A percentile compares a stretch with the other conserved stretches of the same genome.
phyloP scores from a whole-genome alignment of 2,113 vertebrate genomes.

The Urocolius indicus region DNA sequence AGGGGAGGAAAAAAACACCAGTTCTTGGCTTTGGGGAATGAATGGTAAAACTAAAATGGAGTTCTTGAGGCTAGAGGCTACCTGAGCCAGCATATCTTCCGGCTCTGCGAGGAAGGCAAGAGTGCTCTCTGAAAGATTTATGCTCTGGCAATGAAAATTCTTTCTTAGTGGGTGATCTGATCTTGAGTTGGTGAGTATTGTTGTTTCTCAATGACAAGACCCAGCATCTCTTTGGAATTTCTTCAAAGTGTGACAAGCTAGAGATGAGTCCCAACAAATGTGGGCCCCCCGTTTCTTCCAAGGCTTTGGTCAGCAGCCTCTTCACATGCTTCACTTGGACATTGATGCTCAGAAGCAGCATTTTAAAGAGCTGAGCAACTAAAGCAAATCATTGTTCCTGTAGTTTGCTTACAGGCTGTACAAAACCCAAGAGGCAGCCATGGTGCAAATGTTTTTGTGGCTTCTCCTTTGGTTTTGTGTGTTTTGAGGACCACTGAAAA shows the following conservation, averaged over 20 bases:
- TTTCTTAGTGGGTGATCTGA: not conserved
- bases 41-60: not conserved
- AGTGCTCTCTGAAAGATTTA: not conserved
- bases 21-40: not conserved
- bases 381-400: not conserved
- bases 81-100: rapidly evolving
- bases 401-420: not conserved
- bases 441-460: not conserved
- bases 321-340: not conserved
- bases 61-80: not conserved
- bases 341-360: not conserved
- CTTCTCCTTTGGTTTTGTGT: not conserved
- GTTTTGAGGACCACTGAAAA: not conserved
- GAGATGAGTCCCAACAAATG: not conserved
- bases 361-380: not conserved
- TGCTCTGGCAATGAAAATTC: not conserved
- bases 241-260: not conserved
- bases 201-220: not conserved
- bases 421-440: not conserved
- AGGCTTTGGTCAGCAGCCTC: not conserved
- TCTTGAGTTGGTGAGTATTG: not conserved
- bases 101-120: not conserved
- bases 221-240: not conserved
- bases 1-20: not conserved
- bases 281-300: not conserved